Evolutionary conservation across 2,888 invertebrate species (phyloP), one percentile per base, ranked within the genome.

Genomic region (Athalia circularis): DNA sequence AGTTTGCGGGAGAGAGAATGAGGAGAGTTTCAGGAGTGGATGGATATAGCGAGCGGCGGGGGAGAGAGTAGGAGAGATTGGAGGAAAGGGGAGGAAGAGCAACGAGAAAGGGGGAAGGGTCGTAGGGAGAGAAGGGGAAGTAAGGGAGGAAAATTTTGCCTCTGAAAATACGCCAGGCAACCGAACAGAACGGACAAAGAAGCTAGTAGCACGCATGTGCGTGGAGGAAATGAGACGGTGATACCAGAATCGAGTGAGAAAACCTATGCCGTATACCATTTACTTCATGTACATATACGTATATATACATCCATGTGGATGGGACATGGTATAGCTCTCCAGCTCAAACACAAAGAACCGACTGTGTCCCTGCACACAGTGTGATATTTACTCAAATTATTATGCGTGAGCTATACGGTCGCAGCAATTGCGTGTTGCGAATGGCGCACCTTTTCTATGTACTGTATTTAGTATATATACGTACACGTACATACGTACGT

Each of bases 121-220:
- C 2, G 1, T 29, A 29, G n/a, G 59, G 45, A 13, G 67, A 45
- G 54, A 48, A 77, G 65, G 54, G 77, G 45, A 50, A 13, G 50
- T 11, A 45, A 47, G 61, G n/a, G 47, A 57, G 70, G 54, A 64
- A 54, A 70, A 11, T 54, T 29, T 50, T 62, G 67, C 45, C 45
- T 78, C 78, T 78, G 50, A 74, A 78, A 74, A 78, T 78, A 78
- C 78, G 78, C 78, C 62, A 61, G 72, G 64, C 52, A 62, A 78
- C 62, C 67, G 78, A 78, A 64, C 62, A 65, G 72, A 29, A 64
- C 64, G 78, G 72, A 78, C 74, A 78, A 78, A 78, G 78, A 78
- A 78, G 78, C 61, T n/a, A 54, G 72, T 62, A 78, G 47, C 72
- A 64, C 78, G 78, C 78, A 78, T 78, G 78, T 70, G 78, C 78